These are phyloP conservation scores for Drosophila baimaii DNA, from an alignment of 1,140 invertebrate genomes.

Conservation along the genomic window DNA sequence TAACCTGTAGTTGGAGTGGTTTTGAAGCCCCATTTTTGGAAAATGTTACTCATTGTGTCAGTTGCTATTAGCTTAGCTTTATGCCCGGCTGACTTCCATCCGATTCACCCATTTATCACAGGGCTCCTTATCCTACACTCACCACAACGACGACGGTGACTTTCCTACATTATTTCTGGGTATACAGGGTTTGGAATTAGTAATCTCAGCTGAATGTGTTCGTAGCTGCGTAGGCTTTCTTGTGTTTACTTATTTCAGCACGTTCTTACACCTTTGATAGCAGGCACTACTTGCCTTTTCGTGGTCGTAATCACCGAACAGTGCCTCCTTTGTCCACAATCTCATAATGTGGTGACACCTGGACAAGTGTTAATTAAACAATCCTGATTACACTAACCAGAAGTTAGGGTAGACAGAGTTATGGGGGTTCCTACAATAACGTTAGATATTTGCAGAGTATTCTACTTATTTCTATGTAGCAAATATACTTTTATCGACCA, in stretches of 20 bases:
- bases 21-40: background rate
- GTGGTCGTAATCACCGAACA: constrained; percentile 21
- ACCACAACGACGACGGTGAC: background rate
- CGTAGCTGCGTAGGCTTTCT: background rate
- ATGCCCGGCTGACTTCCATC: constrained; percentile 8
- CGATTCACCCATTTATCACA: constrained; percentile 19
- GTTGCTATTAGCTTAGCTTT: constrained; percentile 11
- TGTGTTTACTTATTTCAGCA: constrained; percentile 27
- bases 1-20: background rate
- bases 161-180: background rate
- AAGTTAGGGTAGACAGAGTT: background rate
- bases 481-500: background rate
- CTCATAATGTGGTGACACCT: constrained; percentile 12
- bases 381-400: background rate
- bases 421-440: background rate
- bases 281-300: constrained; percentile 34
- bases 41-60: background rate
- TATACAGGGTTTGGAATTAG: constrained; percentile 14
- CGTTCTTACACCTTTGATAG: constrained; percentile 32
- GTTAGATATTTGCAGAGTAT: background rate
- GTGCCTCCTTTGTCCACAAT: constrained; percentile 17
- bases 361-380: constrained; percentile 17
- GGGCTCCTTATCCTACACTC: background rate
- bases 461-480: background rate
- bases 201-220: constrained; percentile 23